These are phyloP conservation scores for Aplysia californica DNA, from an alignment of 1,140 invertebrate species.

Conservation along the genomic window DNA sequence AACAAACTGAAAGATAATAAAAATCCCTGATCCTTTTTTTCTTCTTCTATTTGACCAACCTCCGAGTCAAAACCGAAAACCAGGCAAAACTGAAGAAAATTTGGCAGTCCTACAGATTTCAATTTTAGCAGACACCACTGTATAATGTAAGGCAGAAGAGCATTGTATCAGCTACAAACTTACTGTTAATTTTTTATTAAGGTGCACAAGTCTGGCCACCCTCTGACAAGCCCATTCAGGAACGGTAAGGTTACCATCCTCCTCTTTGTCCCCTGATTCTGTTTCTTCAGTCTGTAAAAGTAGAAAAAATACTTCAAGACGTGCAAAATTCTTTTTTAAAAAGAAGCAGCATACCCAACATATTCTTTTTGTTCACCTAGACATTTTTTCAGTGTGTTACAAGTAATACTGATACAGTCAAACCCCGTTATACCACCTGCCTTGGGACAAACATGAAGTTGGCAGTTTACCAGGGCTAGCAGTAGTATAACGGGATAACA, in stretches of 20 bases:
- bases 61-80: too few relatives aligned
- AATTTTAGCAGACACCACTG: not conserved
- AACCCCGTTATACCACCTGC: not conserved
- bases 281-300: not conserved
- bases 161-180: slow-evolving; percentile 9
- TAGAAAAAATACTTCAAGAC: too few relatives aligned
- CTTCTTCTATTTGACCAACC: not conserved
- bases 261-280: not conserved
- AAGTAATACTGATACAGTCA: not conserved
- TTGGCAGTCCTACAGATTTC: not conserved
- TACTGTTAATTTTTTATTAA: slow-evolving; percentile 51
- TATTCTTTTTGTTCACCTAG: not conserved
- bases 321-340: too few relatives aligned
- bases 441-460: not conserved
- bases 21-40: not conserved
- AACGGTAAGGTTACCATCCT: slow-evolving; percentile 4
- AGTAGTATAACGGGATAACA: too few relatives aligned
- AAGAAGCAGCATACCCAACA: too few relatives aligned
- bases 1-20: too few relatives aligned
- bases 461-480: not conserved
- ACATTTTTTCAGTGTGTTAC: not conserved
- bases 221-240: slow-evolving; percentile 53
- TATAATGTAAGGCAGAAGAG: too few relatives aligned
- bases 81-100: not conserved
- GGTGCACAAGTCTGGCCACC: slow-evolving; percentile 43